Base-by-base conservation (phyloP, 1,140 invertebrate species). In the Drosophila nigrodunni region DNA sequence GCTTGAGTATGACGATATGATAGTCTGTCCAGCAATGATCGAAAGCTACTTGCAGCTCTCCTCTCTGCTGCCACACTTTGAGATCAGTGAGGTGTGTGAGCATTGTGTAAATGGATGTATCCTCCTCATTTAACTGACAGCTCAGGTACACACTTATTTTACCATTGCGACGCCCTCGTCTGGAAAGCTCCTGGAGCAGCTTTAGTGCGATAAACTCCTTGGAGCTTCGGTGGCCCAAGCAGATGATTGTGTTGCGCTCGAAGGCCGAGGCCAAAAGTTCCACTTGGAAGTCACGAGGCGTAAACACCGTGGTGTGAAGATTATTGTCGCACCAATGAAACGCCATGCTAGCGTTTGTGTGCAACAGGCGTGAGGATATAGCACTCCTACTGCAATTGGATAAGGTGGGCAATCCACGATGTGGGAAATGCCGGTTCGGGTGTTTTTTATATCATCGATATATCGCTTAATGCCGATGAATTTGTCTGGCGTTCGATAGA, bases 141-240 rank as follows among this genome's bases (percentile, higher is more conserved):
- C 76, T 82, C 9, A 91, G 67, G 9, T 90, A 90, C 5, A 93
- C 52, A 59, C 85, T 82, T 9, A 91, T 62, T 52, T 91, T 85
- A 30, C 62, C 60, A 21, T 18, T 66, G 3, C 88, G 88, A 88
- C 92, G 83, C 91, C 80, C 95, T 82, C 80, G 95, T 93, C 93
- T 93, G 2, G 95, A 94, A 61, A 95, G 91, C 90, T 96, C 95
- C 93, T 97, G 97, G 47, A 98, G 95, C 11, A 99, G 93, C 94
- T 98, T 97, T 7, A 98, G 95, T 7, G 96, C 95, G 77, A 99
- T 96, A 92, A 98, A 99, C 35, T 96, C 96, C 93, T 98, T 98
- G 46, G 97, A 97, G 13, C 95, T 94, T 54, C 95, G 95, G 75
- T 96, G 97, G 49, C 96, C 96, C 46, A 98, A 94, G 91, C 96